These are phyloP conservation scores for Drosophila trichaetosa DNA, from an alignment of 2,888 invertebrate genomes.

Conservation along the genomic window DNA sequence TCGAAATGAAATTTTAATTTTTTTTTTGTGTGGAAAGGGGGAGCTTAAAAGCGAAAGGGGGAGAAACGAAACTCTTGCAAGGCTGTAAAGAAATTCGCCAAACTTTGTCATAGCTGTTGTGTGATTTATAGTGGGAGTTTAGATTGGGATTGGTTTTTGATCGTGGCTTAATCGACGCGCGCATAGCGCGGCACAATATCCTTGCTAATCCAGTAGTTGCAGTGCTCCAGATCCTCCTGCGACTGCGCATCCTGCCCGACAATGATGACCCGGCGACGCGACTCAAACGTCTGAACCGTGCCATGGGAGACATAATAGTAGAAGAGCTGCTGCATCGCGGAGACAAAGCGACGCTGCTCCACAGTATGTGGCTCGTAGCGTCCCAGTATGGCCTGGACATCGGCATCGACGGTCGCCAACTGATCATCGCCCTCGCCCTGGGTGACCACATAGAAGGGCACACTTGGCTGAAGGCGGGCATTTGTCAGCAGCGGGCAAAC, in stretches of 20 bases:
- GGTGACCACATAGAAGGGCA: slow-evolving; percentile 91
- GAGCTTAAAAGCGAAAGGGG: neutral
- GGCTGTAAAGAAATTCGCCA: slow-evolving; percentile 28
- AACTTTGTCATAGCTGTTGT: slow-evolving; percentile 44
- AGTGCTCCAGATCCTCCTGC: slow-evolving; percentile 89
- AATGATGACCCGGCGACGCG: slow-evolving; percentile 87
- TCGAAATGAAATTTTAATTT: slow-evolving; percentile 38
- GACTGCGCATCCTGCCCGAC: slow-evolving; percentile 90
- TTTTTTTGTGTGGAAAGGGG: neutral
- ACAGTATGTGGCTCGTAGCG: slow-evolving; percentile 90
- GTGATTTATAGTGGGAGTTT: slow-evolving; percentile 3
- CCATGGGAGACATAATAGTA: slow-evolving; percentile 93
- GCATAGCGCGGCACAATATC: slow-evolving; percentile 91
- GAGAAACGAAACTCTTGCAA: slow-evolving; percentile 5
- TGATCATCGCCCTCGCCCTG: slow-evolving; percentile 87
- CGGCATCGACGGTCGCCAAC: slow-evolving; percentile 87
- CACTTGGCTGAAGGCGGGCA: slow-evolving; percentile 87
- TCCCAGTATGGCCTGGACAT: slow-evolving; percentile 92
- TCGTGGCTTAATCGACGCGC: slow-evolving; percentile 88
- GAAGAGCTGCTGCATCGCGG: slow-evolving; percentile 92
- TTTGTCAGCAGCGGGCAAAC: slow-evolving; percentile 91
- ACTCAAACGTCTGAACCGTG: slow-evolving; percentile 88
- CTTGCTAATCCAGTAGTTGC: slow-evolving; percentile 91
- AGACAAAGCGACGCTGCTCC: slow-evolving; percentile 90
- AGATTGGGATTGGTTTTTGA: slow-evolving; percentile 1